These are phyloP conservation scores for Dexiosoma caninum DNA, from an alignment of 2,888 invertebrate genomes.

Conservation along the genomic window DNA sequence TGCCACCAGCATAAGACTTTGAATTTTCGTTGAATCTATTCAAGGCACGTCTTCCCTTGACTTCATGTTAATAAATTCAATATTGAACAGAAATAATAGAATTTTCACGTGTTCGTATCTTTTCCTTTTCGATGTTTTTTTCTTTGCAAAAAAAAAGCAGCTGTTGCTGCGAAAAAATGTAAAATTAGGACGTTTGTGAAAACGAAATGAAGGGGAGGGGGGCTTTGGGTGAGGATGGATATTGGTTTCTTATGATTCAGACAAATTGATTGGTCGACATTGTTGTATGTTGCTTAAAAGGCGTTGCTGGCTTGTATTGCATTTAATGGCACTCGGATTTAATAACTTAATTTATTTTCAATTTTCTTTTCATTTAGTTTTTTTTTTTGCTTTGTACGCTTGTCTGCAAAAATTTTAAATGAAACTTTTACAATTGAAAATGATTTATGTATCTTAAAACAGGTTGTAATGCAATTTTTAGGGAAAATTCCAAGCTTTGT, in stretches of 20 bases:
- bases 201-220: not conserved
- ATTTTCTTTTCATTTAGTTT: not conserved
- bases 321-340: slow-evolving; percentile 33
- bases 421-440: no score
- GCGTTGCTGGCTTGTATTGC: slow-evolving; percentile 30
- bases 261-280: slow-evolving; percentile 57
- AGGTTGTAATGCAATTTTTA: no score
- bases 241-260: slow-evolving; percentile 31
- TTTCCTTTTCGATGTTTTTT: slow-evolving; percentile 17
- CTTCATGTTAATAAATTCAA: slow-evolving; percentile 73
- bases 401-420: no score
- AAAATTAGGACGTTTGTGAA: slow-evolving; percentile 31
- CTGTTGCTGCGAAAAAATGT: slow-evolving; percentile 58
- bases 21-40: slow-evolving; percentile 63
- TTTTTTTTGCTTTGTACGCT: not conserved
- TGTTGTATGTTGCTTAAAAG: slow-evolving; percentile 5
- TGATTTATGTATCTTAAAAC: no score
- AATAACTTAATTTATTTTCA: slow-evolving; percentile 58
- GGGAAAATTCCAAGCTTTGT: no score
- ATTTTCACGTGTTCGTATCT: slow-evolving; percentile 66
- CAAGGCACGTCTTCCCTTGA: slow-evolving; percentile 71
- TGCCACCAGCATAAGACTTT: not conserved
- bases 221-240: not conserved
- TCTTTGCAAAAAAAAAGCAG: slow-evolving; percentile 22
- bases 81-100: slow-evolving; percentile 75